phyloP scores from a whole-genome alignment of 2,888 invertebrate genomes.

The Orchesella flavescens region DNA sequence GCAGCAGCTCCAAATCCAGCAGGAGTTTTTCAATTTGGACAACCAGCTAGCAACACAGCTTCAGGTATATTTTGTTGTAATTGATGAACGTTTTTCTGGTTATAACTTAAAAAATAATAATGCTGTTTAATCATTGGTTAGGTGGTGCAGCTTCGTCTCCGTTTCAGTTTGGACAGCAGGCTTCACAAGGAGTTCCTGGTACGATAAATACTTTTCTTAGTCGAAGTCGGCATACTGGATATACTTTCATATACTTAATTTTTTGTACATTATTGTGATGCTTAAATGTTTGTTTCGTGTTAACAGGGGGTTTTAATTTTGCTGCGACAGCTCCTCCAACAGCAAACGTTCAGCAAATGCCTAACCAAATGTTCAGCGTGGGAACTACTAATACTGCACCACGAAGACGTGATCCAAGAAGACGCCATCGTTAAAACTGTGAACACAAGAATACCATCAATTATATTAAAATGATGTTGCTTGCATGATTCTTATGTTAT shows the following conservation, averaged over 20 bases:
- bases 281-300: neutral
- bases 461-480: neutral
- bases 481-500: neutral
- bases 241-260: neutral
- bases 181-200: constrained; percentile 49
- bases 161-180: constrained; percentile 38
- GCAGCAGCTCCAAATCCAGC: constrained; percentile 28
- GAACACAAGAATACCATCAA: neutral
- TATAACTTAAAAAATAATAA: neutral
- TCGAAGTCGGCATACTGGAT: no score
- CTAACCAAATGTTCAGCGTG: constrained; percentile 55
- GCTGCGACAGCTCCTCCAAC: constrained; percentile 16
- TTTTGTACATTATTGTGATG: neutral
- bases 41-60: constrained; percentile 17
- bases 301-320: constrained; percentile 54
- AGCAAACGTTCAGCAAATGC: constrained; percentile 5
- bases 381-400: constrained; percentile 39
- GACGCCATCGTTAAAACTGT: constrained; percentile 46
- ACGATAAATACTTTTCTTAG: neutral
- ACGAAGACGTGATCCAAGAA: constrained; percentile 41
- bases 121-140: neutral
- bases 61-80: constrained; percentile 28
- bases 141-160: constrained; percentile 20
- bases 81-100: no score
- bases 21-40: constrained; percentile 62